Base-by-base conservation (phyloP, 2,797 vertebrate genomes). In the Pangasius larnaudii region DNA sequence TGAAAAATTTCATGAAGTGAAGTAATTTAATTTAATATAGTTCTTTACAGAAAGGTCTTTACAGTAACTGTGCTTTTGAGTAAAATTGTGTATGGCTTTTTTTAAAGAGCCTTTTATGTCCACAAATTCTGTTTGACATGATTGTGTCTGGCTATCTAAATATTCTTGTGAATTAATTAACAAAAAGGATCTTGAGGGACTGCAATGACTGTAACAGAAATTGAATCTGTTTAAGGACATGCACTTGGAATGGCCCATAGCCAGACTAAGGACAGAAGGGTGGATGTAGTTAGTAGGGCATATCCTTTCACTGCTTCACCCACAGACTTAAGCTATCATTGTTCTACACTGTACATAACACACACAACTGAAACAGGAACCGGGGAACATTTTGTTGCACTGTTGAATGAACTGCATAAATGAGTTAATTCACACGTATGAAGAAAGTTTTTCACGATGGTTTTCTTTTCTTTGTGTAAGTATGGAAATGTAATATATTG, bases 281-380 rank as follows among this genome's bases (percentile, higher is more conserved):
- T 96, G 94, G 95, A 89, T 86, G 92, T 95, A 95, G 95, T 94
- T 96, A 95, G 93, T 93, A 95, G 90, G 91, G 93, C 95, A 92
- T 96, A 91, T 75, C 92, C 92, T 96, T 96, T 94, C 95, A 94
- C 93, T 88, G 75, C 79, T 75, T 81, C 69, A 11, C 63, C 72
- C 30, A 51, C 83, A 84, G 88, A 91, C 81, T 91, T 63, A 51
- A 86, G 84, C 84, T 82, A 59, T 77, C 85, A 85, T 86, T 89
- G 87, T 88, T 85, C 83, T 65, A 69, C 82, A 56, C 86, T 71
- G 39, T 87, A 30, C 82, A 88, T 72, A 79, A 79, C 84, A 87
- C 49, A 56, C 84, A 82, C 77, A 71, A 74, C 75, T 79, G 51
- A 84, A 79, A 85, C 84, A 86, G 79, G 72, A 86, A 75, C 72